Conservation (phyloP, 1,140 invertebrate genomes). For the Trissolcus basalis region DNA sequence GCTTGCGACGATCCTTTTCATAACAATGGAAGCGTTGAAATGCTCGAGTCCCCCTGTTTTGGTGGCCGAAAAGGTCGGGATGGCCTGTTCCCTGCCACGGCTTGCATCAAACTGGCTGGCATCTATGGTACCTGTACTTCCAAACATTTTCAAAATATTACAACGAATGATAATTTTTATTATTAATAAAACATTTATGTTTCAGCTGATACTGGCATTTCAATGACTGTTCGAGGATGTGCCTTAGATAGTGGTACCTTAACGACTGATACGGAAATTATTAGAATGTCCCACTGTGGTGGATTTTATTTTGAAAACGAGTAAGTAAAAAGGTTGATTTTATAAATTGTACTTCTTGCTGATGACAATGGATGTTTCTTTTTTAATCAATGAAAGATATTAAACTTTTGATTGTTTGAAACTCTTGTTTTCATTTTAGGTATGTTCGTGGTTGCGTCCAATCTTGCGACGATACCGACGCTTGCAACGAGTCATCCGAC, state of each 20-base stretch:
- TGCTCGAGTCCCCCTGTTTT: conserved; percentile 93
- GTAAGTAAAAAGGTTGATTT: conserved; percentile 73
- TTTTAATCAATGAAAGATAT: too few species aligned
- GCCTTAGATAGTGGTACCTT: conserved; percentile 94
- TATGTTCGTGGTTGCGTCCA: conserved; percentile 91
- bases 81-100: conserved; percentile 96
- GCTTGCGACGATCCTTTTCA: conserved; percentile 98
- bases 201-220: conserved; percentile 86
- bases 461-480: conserved; percentile 91
- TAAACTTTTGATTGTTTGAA: too few species aligned
- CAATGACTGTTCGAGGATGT: conserved; percentile 89
- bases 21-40: conserved; percentile 89
- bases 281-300: conserved; percentile 95
- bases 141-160: too few species aligned
- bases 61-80: conserved; percentile 93
- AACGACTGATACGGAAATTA: conserved; percentile 94
- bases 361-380: too few species aligned
- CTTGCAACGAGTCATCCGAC: conserved; percentile 80
- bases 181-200: too few species aligned
- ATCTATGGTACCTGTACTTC: conserved; percentile 83
- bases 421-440: conserved; percentile 74
- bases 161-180: too few species aligned
- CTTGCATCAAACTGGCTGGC: conserved; percentile 96
- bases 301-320: conserved; percentile 91
- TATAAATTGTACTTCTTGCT: too few species aligned